Base-by-base conservation (phyloP, 2,888 invertebrate genomes). In the Axea sp. region DNA sequence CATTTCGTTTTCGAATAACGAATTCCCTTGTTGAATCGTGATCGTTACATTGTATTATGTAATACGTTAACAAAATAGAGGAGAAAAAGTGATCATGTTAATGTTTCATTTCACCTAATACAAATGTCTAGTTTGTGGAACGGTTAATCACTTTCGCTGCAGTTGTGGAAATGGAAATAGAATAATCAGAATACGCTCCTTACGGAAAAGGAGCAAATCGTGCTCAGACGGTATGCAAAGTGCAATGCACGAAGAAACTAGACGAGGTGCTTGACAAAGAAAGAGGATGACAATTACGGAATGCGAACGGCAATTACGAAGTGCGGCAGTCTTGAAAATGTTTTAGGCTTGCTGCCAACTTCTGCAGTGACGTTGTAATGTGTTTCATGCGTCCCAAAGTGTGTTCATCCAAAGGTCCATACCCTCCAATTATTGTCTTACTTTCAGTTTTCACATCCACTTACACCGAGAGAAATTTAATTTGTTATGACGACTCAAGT, bases 291-390 rank as follows among this genome's bases (percentile, higher is more conserved):
- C 76, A 72, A 74, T 76, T 74, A 76, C 72, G 69, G 75, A 73
- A 76, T 75, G 81, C 79, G 82, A 83, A 76, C 78, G 80, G 77
- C 78, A 80, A 81, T 82, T 81, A 82, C 81, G 82, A 82, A 82
- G 83, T 79, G 79, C 78, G 79, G 79, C 78, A 81, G 84, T 85
- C 80, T 81, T 77, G 80, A 77, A 82, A 83, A 83, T 84, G 82
- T 73, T 77, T 74, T 78, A 68, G 80, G 81, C 81, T 62, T 60
- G 68, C 62, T 83, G 85, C 85, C 85, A 85, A 84, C 80, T 83
- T 81, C 82, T 80, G 80, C 78, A 77, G 71, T 78, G 81, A 80
- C 82, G 83, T 82, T 81, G 81, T 81, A 81, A 80, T 73, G 71
- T 68, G 77, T 76, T 73, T 69, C 76, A 74, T 60, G 55, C 73